A percentile compares a stretch with the other conserved stretches of the same genome.
Evolutionary conservation across 1,140 invertebrate genomes (phyloP).

Genomic region (Drosophila asahinai): DNA sequence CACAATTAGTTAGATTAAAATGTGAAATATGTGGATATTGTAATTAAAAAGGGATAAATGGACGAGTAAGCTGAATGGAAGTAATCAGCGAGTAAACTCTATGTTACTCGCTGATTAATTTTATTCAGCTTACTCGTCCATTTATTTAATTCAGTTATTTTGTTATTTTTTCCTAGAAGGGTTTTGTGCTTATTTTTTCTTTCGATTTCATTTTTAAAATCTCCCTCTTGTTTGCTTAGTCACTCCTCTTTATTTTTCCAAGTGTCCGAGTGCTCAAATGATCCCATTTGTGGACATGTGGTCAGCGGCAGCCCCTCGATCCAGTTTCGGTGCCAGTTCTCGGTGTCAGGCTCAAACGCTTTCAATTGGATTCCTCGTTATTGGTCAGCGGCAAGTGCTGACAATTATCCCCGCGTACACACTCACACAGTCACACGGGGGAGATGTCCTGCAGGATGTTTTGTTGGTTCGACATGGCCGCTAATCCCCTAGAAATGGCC

Average conservation of each 20-base stretch:
- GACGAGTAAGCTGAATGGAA: not conserved
- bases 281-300: conserved; percentile 39
- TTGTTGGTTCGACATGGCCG: conserved; percentile 35
- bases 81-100: not conserved
- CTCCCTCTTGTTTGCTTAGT: not conserved
- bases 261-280: conserved; percentile 7
- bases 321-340: conserved; percentile 6
- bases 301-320: conserved; percentile 8
- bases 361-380: conserved; percentile 64
- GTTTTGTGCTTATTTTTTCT: no score
- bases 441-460: conserved; percentile 15
- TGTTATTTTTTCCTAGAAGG: no score
- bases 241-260: not conserved
- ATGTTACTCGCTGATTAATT: no score
- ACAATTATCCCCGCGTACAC: conserved; percentile 43
- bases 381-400: conserved; percentile 60
- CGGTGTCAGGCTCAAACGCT: conserved; percentile 35
- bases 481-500: conserved; percentile 67
- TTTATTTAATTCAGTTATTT: no score
- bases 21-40: not conserved
- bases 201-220: no score
- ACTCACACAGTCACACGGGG: not conserved
- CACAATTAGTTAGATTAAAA: conserved; percentile 19
- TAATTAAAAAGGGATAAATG: not conserved
- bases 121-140: no score